These are phyloP conservation scores for Takifugu flavidus DNA, from an alignment of 2,113 vertebrate genomes.

Conservation along the genomic window DNA sequence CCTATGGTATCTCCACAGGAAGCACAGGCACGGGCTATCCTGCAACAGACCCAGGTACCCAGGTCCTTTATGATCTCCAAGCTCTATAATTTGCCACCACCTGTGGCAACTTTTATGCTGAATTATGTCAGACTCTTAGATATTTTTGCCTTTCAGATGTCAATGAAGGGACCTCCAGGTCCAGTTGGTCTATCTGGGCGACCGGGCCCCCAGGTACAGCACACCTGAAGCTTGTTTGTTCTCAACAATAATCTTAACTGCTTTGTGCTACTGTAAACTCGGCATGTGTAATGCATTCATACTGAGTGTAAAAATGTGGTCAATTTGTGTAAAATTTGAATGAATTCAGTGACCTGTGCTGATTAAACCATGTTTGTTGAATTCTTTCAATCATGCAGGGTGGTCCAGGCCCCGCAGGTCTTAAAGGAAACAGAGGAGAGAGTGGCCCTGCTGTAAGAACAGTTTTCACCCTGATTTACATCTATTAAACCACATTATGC, in stretches of 20 bases:
- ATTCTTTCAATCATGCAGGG: conserved; percentile 60
- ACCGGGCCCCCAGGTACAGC: conserved; percentile 82
- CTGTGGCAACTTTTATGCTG: no score
- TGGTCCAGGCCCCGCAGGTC: conserved; percentile 57
- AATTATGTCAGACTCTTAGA: background rate
- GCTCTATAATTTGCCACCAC: no score
- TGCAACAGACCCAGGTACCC: conserved; percentile 84
- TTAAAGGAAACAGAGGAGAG: conserved; percentile 71
- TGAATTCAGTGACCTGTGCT: background rate
- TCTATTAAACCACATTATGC: conserved; percentile 7
- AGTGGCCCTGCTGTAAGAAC: conserved; percentile 57
- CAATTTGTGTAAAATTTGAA: conserved; percentile 7
- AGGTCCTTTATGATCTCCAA: no score
- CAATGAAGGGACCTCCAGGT: conserved; percentile 85
- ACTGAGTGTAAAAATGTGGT: background rate
- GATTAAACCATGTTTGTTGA: background rate
- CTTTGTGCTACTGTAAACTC: no score
- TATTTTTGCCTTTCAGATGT: conserved; percentile 72
- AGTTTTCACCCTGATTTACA: conserved; percentile 6
- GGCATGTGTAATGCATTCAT: no score
- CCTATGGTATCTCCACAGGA: conserved; percentile 84
- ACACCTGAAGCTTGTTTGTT: background rate
- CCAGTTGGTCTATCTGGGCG: conserved; percentile 82
- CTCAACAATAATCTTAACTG: no score
- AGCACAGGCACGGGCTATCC: conserved; percentile 86